Evolutionary conservation across 1,140 invertebrate genomes (phyloP).

Genomic region (Ylistrum balloti): DNA sequence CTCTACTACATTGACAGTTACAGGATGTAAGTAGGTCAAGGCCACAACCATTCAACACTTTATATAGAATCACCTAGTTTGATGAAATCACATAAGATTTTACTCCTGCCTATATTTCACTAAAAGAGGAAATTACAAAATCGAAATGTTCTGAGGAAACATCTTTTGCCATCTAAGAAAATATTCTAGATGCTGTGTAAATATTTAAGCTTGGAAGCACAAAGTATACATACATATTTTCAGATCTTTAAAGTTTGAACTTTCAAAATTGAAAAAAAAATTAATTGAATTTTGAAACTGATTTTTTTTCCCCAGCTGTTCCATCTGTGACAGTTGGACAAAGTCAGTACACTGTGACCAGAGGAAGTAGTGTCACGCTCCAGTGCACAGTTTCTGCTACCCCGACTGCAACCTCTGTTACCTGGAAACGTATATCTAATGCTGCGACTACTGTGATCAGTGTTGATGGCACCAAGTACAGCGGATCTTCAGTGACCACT

Average conservation of each 20-base stretch:
- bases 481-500: constrained; percentile 43
- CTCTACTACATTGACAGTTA: constrained; percentile 47
- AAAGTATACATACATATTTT: too few relatives aligned
- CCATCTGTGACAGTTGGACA: constrained; percentile 52
- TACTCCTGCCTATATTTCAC: too few relatives aligned
- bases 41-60: too few relatives aligned
- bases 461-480: constrained; percentile 36
- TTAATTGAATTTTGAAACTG: not conserved
- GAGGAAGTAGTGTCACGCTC: constrained; percentile 30
- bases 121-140: too few relatives aligned
- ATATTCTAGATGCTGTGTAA: too few relatives aligned
- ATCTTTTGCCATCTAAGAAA: too few relatives aligned
- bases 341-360: constrained; percentile 39
- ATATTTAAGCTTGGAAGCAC: too few relatives aligned
- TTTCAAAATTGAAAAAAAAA: too few relatives aligned
- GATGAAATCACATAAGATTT: too few relatives aligned
- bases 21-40: constrained; percentile 54
- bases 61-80: too few relatives aligned
- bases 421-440: constrained; percentile 44
- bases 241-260: too few relatives aligned
- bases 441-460: constrained; percentile 41
- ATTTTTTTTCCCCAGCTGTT: constrained; percentile 50
- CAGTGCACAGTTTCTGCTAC: constrained; percentile 45
- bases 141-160: too few relatives aligned
- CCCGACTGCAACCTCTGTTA: constrained; percentile 44